Percentiles rank a stretch among this genome's conserved stretches.
Conservation (phyloP, 1,140 invertebrate species). For the Dreissena polymorpha region DNA sequence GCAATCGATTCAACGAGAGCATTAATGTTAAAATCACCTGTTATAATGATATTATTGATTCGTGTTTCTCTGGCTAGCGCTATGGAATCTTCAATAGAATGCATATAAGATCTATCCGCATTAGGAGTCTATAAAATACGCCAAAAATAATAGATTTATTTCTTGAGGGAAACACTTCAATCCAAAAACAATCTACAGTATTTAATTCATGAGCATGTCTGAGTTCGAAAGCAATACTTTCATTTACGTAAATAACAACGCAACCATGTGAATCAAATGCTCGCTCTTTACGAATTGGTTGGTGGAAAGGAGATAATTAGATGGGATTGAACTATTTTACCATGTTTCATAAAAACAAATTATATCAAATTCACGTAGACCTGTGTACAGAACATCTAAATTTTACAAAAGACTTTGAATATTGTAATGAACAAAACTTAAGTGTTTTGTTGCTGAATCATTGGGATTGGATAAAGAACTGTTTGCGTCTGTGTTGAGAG, state of each 20-base stretch:
- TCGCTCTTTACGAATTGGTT: background rate
- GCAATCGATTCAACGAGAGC: background rate
- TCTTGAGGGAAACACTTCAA: background rate
- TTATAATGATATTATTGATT: background rate
- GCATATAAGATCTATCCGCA: too few species aligned
- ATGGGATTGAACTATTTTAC: background rate
- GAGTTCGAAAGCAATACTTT: background rate
- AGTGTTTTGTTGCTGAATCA: background rate
- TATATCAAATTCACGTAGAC: background rate
- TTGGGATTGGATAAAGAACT: too few species aligned
- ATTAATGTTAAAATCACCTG: slow-evolving; percentile 14
- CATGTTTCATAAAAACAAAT: slow-evolving; percentile 4
- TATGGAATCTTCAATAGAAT: too few species aligned
- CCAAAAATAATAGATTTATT: too few species aligned
- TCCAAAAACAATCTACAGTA: background rate
- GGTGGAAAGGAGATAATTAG: background rate
- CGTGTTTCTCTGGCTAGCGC: background rate
- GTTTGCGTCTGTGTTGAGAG: too few species aligned
- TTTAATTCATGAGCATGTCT: background rate
- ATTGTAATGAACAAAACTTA: slow-evolving; percentile 8
- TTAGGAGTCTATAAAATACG: too few species aligned
- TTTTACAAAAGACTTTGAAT: background rate
- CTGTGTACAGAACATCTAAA: background rate
- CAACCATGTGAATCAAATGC: background rate
- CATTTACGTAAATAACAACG: background rate